These are phyloP conservation scores for Caenorhabditis elegans DNA, from an alignment of 1,140 invertebrate species.

Conservation along the genomic window WBcel235 BX284605.5:5052001-5052500, in stretches of 20 bases:
- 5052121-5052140: neutral
- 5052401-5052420: neutral
- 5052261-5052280: neutral
- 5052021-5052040: too few species aligned
- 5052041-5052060: too few species aligned
- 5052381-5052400: neutral
- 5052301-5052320: neutral
- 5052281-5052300: neutral
- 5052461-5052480: constrained; percentile 13
- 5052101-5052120: neutral
- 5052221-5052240: too few species aligned
- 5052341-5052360: neutral
- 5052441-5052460: neutral
- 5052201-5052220: neutral
- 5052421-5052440: neutral
- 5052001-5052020: too few species aligned
- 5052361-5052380: neutral
- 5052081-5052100: too few species aligned
- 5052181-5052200: too few species aligned
- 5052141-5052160: too few species aligned
- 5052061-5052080: too few species aligned
- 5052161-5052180: too few species aligned
- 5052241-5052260: too few species aligned
- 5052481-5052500: neutral
- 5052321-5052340: neutral